Evolutionary conservation across 2,113 vertebrate genomes (phyloP).

Genomic region (Cnemophilus loriae): DNA sequence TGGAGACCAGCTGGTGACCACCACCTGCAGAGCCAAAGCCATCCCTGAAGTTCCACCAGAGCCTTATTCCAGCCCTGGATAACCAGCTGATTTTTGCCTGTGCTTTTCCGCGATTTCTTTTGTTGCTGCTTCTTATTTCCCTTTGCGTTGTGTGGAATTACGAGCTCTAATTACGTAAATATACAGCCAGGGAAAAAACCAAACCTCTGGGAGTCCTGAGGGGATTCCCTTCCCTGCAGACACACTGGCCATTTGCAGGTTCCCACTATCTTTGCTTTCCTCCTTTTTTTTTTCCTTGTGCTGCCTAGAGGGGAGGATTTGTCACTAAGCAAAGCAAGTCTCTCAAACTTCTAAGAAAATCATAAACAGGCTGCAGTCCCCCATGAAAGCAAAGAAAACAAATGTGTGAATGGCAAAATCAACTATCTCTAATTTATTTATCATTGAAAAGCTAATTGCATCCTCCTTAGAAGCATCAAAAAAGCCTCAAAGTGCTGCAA

Average conservation of each 20-base stretch:
- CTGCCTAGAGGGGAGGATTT: slow-evolving; percentile 38
- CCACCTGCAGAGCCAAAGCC: not conserved
- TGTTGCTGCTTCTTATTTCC: not conserved
- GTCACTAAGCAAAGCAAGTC: not conserved
- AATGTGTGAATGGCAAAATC: slow-evolving; percentile 30
- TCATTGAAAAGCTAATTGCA: slow-evolving; percentile 37
- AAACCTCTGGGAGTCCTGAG: not conserved
- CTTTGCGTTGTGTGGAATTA: not conserved
- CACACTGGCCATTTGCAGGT: not conserved
- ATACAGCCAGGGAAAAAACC: not conserved
- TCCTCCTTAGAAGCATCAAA: slow-evolving; percentile 1
- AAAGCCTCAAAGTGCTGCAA: slow-evolving; percentile 15
- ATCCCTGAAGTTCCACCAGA: not conserved
- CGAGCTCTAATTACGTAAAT: slow-evolving; percentile 17
- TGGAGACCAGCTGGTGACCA: not conserved
- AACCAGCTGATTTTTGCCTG: not conserved
- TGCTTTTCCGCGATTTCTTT: not conserved
- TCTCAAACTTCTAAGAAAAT: slow-evolving; percentile 31
- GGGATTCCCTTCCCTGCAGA: slow-evolving; percentile 15
- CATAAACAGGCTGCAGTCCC: slow-evolving; percentile 12
- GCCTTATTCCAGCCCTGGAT: not conserved
- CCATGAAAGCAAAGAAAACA: slow-evolving; percentile 20
- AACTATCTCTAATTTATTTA: slow-evolving; percentile 45
- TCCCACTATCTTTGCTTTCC: not conserved
- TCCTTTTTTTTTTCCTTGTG: not conserved